Evolutionary conservation across 2,888 invertebrate species (phyloP).

Genomic region (Bibio marci): DNA sequence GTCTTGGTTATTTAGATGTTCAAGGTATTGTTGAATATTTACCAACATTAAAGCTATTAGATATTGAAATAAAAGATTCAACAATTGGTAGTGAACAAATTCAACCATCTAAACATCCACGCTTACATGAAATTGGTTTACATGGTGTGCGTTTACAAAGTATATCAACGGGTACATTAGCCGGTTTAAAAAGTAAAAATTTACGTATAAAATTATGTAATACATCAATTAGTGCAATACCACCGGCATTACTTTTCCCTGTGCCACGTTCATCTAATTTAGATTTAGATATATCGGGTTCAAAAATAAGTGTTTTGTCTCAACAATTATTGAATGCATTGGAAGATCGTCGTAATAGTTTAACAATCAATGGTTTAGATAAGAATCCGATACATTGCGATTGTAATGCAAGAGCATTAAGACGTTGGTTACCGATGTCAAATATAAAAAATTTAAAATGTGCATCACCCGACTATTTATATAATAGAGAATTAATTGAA

Average conservation of each 20-base stretch:
- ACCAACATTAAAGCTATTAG: constrained; percentile 53
- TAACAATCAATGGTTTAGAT: constrained; percentile 55
- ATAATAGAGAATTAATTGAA: constrained; percentile 50
- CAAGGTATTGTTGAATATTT: constrained; percentile 64
- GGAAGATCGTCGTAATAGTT: constrained; percentile 62
- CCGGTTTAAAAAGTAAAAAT: constrained; percentile 56
- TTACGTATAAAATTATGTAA: constrained; percentile 61
- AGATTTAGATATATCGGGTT: constrained; percentile 60
- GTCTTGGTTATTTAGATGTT: constrained; percentile 70
- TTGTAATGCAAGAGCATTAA: constrained; percentile 62
- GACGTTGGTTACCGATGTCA: constrained; percentile 55
- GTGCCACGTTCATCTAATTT: constrained; percentile 72
- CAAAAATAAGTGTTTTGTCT: constrained; percentile 55
- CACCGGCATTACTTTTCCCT: constrained; percentile 70
- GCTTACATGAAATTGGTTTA: constrained; percentile 54
- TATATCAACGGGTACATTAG: constrained; percentile 67
- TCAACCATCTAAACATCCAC: constrained; percentile 59
- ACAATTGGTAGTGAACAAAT: constrained; percentile 67
- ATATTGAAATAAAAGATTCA: constrained; percentile 75
- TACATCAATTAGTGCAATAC: constrained; percentile 60
- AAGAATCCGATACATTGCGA: constrained; percentile 74
- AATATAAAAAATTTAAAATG: constrained; percentile 47
- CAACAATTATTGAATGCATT: constrained; percentile 63
- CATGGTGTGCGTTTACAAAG: constrained; percentile 57
- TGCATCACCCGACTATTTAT: constrained; percentile 48